Evolutionary conservation across 1,140 invertebrate genomes (phyloP), one percentile per base, ranked within the genome.

Genomic region (Drosophila pectinifera): DNA sequence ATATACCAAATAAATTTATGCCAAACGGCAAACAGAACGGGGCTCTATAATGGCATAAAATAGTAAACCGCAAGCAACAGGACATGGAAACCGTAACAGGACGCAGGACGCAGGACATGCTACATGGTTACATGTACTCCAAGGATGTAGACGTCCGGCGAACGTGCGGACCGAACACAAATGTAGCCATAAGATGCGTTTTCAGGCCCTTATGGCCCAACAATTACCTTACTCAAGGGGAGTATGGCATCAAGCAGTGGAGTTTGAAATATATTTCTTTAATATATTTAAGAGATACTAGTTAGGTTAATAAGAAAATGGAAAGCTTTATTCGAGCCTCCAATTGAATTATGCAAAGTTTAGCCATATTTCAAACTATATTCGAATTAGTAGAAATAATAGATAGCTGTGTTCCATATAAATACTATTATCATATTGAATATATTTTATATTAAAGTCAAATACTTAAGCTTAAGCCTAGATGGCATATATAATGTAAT

Each of bases 1-100:
- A 70, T 70, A 70, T 70, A 24, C 49, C 41, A 48, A 79, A 89
- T 83, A 88, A 88, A 86, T 88, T 78, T 86, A 84, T 86, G 75
- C 83, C 82, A 82, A 79, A 64, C 75, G 83, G 78, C 80, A 84
- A 70, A 79, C 56, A 74, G 75, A 86, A 75, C 74, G 75, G 58
- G 54, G 42, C 65, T 59, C 72, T 69, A 73, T 83, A 88, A 88
- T 85, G 73, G 77, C 81, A 84, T 79, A 76, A 81, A 79, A 86
- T 83, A 83, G 72, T 74, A 88, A 72, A 75, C 82, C 82, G 55
- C 78, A 88, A 76, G 75, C 77, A 80, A 78, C 45, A 74, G 68
- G 68, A 72, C 57, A 53, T 70, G 57, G 49, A 45, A 18, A 54
- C 26, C 34, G 64, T 53, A 38, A 18, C 39, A 24, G 48, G 41